These are phyloP conservation scores for Meles meles DNA, from an alignment of 2,113 vertebrate genomes.

Conservation along the genomic window DNA sequence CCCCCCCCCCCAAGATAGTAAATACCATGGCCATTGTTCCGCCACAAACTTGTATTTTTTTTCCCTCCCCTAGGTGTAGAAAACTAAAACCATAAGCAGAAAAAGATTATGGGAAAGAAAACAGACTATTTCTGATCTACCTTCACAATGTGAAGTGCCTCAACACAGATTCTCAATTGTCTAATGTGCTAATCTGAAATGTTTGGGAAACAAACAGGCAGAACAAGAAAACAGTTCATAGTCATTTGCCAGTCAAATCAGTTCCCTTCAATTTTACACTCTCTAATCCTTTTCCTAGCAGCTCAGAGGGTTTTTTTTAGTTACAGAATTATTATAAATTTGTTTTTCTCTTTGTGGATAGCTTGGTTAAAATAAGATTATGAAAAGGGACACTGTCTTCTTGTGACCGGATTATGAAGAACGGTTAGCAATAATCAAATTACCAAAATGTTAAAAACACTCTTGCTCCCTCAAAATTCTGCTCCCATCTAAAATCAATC, in stretches of 20 bases:
- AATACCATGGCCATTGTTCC: background rate
- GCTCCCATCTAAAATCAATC: background rate
- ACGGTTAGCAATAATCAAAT: slow-evolving; percentile 33
- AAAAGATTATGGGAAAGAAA: background rate
- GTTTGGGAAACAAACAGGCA: background rate
- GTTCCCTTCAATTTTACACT: background rate
- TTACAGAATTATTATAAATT: slow-evolving; percentile 41
- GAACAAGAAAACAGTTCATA: background rate
- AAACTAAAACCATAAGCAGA: slow-evolving; percentile 37
- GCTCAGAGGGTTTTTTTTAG: background rate
- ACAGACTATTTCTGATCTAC: background rate
- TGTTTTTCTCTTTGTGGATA: slow-evolving; percentile 33
- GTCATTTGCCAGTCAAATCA: background rate
- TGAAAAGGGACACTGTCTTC: slow-evolving; percentile 38
- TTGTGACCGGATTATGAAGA: slow-evolving; percentile 11
- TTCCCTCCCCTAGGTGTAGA: background rate
- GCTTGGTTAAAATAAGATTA: slow-evolving; percentile 57
- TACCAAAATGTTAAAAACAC: slow-evolving; percentile 32
- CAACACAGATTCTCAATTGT: background rate
- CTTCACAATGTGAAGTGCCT: background rate
- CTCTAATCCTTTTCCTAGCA: background rate
- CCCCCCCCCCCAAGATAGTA: background rate
- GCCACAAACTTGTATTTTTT: background rate
- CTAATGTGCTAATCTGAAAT: slow-evolving; percentile 31
- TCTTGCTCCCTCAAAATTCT: background rate